These are phyloP conservation scores for Leguminivora glycinivorella DNA, from an alignment of 1,140 invertebrate genomes.

Conservation along the genomic window DNA sequence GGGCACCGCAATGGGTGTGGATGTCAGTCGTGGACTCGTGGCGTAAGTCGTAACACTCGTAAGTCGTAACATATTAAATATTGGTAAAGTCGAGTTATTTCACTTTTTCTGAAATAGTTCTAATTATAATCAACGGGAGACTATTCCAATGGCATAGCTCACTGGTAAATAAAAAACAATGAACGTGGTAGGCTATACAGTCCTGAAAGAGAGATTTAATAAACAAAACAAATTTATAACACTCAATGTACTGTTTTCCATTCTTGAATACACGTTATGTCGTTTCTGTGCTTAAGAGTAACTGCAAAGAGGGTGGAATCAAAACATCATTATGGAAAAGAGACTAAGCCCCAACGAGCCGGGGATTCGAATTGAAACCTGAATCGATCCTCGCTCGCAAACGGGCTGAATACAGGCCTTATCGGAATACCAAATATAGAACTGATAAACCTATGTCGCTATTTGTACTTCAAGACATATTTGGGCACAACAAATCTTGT, in stretches of 20 bases:
- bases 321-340: constrained; percentile 26
- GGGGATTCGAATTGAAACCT: constrained; percentile 23
- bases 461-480: constrained; percentile 5
- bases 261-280: background rate
- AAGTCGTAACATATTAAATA: background rate
- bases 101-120: background rate
- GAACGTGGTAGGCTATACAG: background rate
- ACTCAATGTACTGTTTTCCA: background rate
- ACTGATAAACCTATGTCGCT: background rate
- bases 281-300: background rate
- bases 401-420: constrained; percentile 9
- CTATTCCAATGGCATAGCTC: background rate
- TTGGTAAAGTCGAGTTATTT: background rate
- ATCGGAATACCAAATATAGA: constrained; percentile 24
- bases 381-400: constrained; percentile 15
- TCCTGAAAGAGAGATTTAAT: background rate
- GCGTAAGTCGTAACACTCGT: too few species aligned
- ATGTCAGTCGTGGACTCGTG: background rate
- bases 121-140: background rate
- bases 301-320: background rate
- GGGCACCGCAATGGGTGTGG: background rate
- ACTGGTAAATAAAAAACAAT: background rate
- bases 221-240: background rate
- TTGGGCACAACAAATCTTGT: background rate
- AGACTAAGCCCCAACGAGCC: constrained; percentile 11